Evolutionary conservation across 2,888 invertebrate species (phyloP), one percentile per base, ranked within the genome.

Genomic region (Rambutsinella grinnellia): DNA sequence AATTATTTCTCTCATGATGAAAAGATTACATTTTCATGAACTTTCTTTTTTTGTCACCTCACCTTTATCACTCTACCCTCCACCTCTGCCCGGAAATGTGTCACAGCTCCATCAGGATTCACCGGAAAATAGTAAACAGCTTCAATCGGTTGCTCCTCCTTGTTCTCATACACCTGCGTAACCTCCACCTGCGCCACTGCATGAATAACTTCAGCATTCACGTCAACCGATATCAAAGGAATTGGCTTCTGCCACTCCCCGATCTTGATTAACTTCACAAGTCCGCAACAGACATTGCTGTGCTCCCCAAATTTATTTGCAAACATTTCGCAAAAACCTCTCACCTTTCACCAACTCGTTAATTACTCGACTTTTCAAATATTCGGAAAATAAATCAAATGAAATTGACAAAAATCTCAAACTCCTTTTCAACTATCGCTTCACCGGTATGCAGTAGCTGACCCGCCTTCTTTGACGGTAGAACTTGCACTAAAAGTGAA

Each of bases 61-160:
- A 79, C 79, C 78, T 80, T 80, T 3, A 80, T 76, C 2, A 76
- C 57, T 19, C 75, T 56, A 3, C 78, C 81, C 26, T 82, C 82
- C 10, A 83, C 54, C 44, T 79, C 79, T 10, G 83, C 83, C 28
- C 79, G 76, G 47, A 83, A 82, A 36, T 78, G 77, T n/a, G 76
- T 79, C 8, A 83, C 79, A 26, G 76, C 81, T 17, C 80, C 81
- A 66, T 81, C 76, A 15, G 81, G 79, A 71, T 83, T 81, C 10
- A 82, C 65, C 0, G 83, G 83, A 62, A 83, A 83, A n/a, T 77
- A 79, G 44, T 82, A 84, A 44, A 82, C 67, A 1, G 80, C 81
- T 62, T 84, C 84, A 68, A 84, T 83, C 21, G 84, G 83, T 10
- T 79, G 46, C 19, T 76, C 70, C 61, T 84, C 84, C 26, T 71